These are phyloP conservation scores for Petrosia ficiformis DNA, from an alignment of 37 sponge, comb jelly and placozoan genomes.

Conservation along the genomic window DNA sequence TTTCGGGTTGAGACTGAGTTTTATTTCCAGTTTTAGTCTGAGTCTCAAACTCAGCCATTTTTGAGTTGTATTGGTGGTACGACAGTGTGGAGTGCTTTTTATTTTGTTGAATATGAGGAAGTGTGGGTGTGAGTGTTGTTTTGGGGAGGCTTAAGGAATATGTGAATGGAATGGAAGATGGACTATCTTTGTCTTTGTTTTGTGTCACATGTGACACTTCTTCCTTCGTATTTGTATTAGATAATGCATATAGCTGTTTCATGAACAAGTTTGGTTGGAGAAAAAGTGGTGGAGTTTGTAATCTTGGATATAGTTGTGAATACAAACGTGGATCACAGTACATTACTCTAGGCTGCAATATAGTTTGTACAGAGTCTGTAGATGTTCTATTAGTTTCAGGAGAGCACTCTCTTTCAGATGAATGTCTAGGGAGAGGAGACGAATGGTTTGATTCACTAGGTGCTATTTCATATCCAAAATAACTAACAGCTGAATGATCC, in stretches of 20 bases:
- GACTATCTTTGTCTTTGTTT: neutral
- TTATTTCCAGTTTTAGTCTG: neutral
- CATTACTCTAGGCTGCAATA: neutral
- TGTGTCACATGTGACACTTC: neutral
- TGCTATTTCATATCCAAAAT: constrained; percentile 9
- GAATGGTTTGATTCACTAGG: neutral
- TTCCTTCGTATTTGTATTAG: neutral
- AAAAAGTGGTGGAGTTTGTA: neutral
- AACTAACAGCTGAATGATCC: neutral
- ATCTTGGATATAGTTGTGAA: neutral
- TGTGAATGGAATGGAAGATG: neutral
- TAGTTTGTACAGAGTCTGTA: neutral
- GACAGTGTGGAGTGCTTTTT: neutral
- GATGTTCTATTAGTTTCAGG: neutral
- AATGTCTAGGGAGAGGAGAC: neutral
- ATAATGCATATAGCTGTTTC: neutral
- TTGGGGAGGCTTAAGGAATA: neutral
- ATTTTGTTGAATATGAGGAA: too few species aligned
- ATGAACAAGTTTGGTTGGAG: neutral
- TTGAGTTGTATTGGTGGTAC: neutral
- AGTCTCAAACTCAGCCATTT: neutral
- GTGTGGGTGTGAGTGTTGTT: neutral
- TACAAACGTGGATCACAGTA: neutral
- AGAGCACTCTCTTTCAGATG: neutral
- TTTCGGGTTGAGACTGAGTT: neutral